Percentiles rank a stretch among this genome's conserved stretches.
phyloP scores from a whole-genome alignment of 2,797 vertebrate genomes.

The Brachymystax lenok region DNA sequence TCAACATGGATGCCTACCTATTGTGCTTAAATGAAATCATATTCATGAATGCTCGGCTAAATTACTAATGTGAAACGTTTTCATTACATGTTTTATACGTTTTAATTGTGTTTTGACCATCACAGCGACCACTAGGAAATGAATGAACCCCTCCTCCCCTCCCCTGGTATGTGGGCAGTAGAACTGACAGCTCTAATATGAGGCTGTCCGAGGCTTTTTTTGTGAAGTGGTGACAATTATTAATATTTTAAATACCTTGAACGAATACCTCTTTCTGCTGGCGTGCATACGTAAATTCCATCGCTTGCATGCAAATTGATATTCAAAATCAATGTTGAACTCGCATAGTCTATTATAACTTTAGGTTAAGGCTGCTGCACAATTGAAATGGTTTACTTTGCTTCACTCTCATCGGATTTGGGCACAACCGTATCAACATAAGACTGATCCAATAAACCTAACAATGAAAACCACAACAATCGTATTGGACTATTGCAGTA shows the following conservation, averaged over 20 bases:
- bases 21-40: constrained; percentile 60
- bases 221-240: constrained; percentile 60
- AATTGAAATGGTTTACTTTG: not conserved
- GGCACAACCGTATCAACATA: not conserved
- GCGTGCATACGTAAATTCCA: constrained; percentile 42
- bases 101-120: constrained; percentile 72
- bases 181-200: constrained; percentile 54
- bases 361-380: not conserved
- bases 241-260: constrained; percentile 64
- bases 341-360: not conserved
- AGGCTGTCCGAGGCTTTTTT: constrained; percentile 36
- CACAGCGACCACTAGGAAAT: constrained; percentile 57
- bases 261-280: constrained; percentile 44
- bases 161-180: constrained; percentile 47
- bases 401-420: not conserved
- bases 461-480: not conserved
- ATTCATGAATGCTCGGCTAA: constrained; percentile 69
- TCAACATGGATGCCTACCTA: constrained; percentile 42
- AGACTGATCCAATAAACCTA: not conserved
- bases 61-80: constrained; percentile 60
- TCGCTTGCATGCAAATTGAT: constrained; percentile 33
- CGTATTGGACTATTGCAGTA: not conserved
- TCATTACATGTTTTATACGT: constrained; percentile 65
- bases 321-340: constrained; percentile 8
- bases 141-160: constrained; percentile 55